Evolutionary conservation across 2,888 invertebrate genomes (phyloP).

Genomic region (Plebejus argus): DNA sequence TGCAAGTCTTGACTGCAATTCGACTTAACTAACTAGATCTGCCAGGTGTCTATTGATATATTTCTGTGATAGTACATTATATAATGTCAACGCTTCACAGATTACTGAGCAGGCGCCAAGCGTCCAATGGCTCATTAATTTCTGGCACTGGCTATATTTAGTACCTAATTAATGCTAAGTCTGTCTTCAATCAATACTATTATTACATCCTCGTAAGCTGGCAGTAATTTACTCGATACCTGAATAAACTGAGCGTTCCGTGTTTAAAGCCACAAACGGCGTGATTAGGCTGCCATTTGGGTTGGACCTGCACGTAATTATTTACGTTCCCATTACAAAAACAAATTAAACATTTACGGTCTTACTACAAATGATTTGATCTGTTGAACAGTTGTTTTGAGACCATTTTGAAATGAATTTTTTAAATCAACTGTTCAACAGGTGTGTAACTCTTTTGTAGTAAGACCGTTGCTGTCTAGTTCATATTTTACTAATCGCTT

Average conservation of each 20-base stretch:
- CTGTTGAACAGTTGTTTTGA: no score
- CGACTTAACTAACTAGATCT: no score
- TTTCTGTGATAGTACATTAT: no score
- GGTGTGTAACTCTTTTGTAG: no score
- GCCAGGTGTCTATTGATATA: no score
- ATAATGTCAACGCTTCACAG: not conserved
- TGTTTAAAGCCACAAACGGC: conserved; percentile 12
- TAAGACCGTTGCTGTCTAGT: no score
- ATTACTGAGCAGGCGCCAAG: not conserved
- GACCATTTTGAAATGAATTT: no score
- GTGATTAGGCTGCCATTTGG: not conserved
- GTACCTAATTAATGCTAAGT: conserved; percentile 6
- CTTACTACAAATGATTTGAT: no score
- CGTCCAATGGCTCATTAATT: conserved; percentile 3
- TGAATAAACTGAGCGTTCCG: conserved; percentile 6
- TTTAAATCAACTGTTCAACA: no score
- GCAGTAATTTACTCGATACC: not conserved
- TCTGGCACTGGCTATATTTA: not conserved
- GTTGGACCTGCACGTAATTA: conserved; percentile 4
- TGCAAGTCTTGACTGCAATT: no score
- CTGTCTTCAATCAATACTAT: not conserved
- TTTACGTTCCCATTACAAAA: conserved; percentile 17
- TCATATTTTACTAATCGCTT: no score
- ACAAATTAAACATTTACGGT: not conserved
- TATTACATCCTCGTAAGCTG: not conserved